These are phyloP conservation scores for Heliconius erato DNA, from an alignment of 2,888 invertebrate species.

Conservation along the genomic window DNA sequence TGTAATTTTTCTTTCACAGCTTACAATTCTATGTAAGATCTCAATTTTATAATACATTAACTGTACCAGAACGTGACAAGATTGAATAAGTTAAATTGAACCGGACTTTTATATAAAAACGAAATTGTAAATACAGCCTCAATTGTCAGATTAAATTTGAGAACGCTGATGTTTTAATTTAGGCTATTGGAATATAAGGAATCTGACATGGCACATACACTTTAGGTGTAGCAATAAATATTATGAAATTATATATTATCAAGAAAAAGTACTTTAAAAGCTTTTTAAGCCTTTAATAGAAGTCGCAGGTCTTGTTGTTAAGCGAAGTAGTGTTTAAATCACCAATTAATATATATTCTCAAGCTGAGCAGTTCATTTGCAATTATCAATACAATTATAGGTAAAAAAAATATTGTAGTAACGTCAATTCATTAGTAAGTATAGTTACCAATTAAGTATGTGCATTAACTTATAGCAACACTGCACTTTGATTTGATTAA, in stretches of 20 bases:
- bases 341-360: not conserved
- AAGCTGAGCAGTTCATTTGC: too few relatives aligned
- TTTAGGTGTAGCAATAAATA: slow-evolving; percentile 3
- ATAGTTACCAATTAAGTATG: too few relatives aligned
- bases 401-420: not conserved
- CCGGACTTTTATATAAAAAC: slow-evolving; percentile 1
- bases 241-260: not conserved
- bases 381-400: not conserved
- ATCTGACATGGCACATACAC: slow-evolving; percentile 1
- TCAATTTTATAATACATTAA: slow-evolving; percentile 14
- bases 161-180: slow-evolving; percentile 11
- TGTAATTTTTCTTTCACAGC: slow-evolving; percentile 29
- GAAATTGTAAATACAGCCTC: slow-evolving; percentile 3
- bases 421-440: not conserved
- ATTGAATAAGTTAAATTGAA: slow-evolving; percentile 16
- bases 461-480: too few relatives aligned
- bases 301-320: not conserved
- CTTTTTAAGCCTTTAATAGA: not conserved
- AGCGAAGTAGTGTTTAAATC: not conserved
- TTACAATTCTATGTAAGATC: not conserved
- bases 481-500: too few relatives aligned
- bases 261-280: not conserved
- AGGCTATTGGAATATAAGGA: slow-evolving; percentile 7
- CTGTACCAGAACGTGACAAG: slow-evolving; percentile 14
- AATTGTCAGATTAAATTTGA: slow-evolving; percentile 11